Evolutionary conservation across 2,888 invertebrate species (phyloP).

Genomic region (Drosophila hawaiiensis): DNA sequence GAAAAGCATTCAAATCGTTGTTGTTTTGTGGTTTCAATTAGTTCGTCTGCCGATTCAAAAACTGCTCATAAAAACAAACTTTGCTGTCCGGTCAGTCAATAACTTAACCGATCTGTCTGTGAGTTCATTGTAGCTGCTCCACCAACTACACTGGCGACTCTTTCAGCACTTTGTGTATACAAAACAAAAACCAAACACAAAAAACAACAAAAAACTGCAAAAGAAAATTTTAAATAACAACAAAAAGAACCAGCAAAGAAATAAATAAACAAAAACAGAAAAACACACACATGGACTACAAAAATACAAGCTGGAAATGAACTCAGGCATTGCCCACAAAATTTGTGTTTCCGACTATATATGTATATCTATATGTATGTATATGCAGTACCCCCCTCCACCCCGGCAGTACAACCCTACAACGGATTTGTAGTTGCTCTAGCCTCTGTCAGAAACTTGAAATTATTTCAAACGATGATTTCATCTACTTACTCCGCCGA

Average conservation of each 20-base stretch:
- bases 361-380: background rate
- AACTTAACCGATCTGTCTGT: slow-evolving; percentile 53
- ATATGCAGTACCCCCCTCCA: slow-evolving; percentile 11
- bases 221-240: slow-evolving; percentile 74
- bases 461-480: slow-evolving; percentile 77
- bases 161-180: slow-evolving; percentile 57
- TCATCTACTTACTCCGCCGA: slow-evolving; percentile 72
- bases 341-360: slow-evolving; percentile 46
- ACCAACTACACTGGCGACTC: slow-evolving; percentile 16
- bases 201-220: slow-evolving; percentile 62
- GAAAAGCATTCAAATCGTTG: slow-evolving; percentile 14
- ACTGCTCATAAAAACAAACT: slow-evolving; percentile 67
- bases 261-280: slow-evolving; percentile 62
- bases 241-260: slow-evolving; percentile 41
- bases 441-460: slow-evolving; percentile 60
- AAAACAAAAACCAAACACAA: slow-evolving; percentile 49
- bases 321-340: slow-evolving; percentile 54
- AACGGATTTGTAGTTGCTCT: slow-evolving; percentile 19
- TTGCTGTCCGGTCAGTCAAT: slow-evolving; percentile 59
- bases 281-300: slow-evolving; percentile 8
- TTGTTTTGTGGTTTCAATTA: slow-evolving; percentile 63
- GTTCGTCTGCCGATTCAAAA: slow-evolving; percentile 53
- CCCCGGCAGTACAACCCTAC: slow-evolving; percentile 5
- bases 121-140: slow-evolving; percentile 36
- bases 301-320: slow-evolving; percentile 56